These are phyloP conservation scores for Tor tambroides DNA, from an alignment of 2,113 vertebrate species.

Conservation along the genomic window DNA sequence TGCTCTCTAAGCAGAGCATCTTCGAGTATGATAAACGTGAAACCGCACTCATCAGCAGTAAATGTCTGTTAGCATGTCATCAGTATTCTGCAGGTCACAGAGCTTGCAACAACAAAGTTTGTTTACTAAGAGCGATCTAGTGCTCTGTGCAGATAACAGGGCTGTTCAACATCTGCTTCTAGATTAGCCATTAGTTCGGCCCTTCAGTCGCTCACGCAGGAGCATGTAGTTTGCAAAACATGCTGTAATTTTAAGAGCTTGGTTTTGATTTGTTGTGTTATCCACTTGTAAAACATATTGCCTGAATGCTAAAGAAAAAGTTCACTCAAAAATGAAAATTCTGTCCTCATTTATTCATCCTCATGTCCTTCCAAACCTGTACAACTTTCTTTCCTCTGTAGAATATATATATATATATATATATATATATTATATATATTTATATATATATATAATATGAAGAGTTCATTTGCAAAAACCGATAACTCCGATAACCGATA, in stretches of 20 bases:
- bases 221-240: constrained; percentile 5
- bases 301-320: neutral
- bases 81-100: neutral
- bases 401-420: too few relatives aligned
- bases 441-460: too few relatives aligned
- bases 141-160: constrained; percentile 45
- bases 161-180: constrained; percentile 7
- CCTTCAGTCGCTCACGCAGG: neutral
- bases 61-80: constrained; percentile 33
- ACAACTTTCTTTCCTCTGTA: too few relatives aligned
- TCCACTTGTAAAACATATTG: neutral
- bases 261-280: neutral
- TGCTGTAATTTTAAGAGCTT: neutral
- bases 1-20: neutral
- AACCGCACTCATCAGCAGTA: neutral
- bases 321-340: neutral
- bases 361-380: too few relatives aligned
- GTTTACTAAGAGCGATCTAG: constrained; percentile 35
- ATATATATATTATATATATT: too few relatives aligned
- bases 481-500: too few relatives aligned
- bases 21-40: neutral
- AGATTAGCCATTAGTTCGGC: constrained; percentile 29
- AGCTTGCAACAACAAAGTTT: constrained; percentile 25
- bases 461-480: too few relatives aligned
- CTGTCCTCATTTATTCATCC: too few relatives aligned